phyloP scores from a whole-genome alignment of 2,113 vertebrate species.

The Lampris incognitus region DNA sequence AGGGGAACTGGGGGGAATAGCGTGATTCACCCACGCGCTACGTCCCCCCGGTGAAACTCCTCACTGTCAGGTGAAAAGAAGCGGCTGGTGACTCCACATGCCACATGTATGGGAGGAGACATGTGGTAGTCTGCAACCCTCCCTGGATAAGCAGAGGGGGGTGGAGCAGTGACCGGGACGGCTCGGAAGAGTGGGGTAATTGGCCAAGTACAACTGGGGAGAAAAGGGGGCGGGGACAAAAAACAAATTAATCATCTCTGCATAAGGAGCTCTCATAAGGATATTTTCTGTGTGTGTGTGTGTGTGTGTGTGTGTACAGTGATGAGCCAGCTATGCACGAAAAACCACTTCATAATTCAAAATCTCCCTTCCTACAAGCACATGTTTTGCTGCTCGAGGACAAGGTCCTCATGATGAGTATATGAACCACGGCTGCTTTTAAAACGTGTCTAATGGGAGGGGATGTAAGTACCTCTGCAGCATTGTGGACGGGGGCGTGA shows the following conservation, averaged over 20 bases:
- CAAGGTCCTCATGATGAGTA: neutral
- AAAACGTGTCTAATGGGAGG: neutral
- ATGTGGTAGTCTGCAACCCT: too few species aligned
- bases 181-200: too few species aligned
- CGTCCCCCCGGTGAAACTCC: too few species aligned
- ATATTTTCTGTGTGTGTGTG: neutral
- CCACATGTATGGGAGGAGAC: too few species aligned
- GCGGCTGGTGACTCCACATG: too few species aligned
- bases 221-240: too few species aligned
- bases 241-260: conserved; percentile 12
- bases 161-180: too few species aligned
- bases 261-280: neutral
- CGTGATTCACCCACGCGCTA: too few species aligned
- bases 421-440: neutral
- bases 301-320: conserved; percentile 12
- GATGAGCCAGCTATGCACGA: conserved; percentile 12
- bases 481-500: neutral
- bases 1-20: too few species aligned
- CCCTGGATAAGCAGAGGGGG: too few species aligned
- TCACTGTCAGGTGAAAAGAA: too few species aligned
- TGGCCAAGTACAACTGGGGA: too few species aligned
- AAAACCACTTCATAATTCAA: conserved; percentile 19
- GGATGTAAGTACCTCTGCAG: neutral
- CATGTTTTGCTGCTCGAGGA: neutral
- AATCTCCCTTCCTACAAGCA: neutral